These are phyloP conservation scores for Mnemiopsis leidyi DNA, from an alignment of 37 sponge, comb jelly and placozoan species.

Conservation along the genomic window DNA sequence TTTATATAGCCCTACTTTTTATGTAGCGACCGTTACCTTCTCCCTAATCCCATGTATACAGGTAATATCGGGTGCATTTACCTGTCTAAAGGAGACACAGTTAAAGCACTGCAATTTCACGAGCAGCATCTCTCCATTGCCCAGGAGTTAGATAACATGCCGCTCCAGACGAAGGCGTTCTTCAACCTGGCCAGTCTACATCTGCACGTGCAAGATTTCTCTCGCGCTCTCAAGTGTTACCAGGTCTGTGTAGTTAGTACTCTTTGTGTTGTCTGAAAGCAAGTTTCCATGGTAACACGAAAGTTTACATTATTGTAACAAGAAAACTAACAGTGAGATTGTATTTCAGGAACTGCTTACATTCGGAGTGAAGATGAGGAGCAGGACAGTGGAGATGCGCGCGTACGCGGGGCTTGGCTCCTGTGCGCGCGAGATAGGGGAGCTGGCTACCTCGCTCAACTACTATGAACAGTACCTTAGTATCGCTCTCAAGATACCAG, in stretches of 20 bases:
- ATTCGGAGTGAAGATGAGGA: conserved; percentile 17
- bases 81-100: conserved; percentile 70
- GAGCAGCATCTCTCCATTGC: conserved; percentile 80
- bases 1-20: no score
- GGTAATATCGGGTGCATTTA: conserved; percentile 74
- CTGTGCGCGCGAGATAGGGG: background rate
- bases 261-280: no score
- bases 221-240: conserved; percentile 73
- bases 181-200: conserved; percentile 75
- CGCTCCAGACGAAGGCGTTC: conserved; percentile 73
- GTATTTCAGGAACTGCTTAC: background rate
- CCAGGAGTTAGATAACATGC: conserved; percentile 65
- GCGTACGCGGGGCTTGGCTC: conserved; percentile 36
- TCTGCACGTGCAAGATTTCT: conserved; percentile 68
- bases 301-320: no score
- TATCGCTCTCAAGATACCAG: conserved; percentile 51
- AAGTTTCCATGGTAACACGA: no score
- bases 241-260: no score
- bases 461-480: conserved; percentile 30
- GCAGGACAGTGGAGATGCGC: background rate
- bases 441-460: background rate
- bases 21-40: no score
- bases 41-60: no score
- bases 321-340: no score
- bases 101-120: conserved; percentile 82